These are phyloP conservation scores for Ictalurus punctatus DNA, from an alignment of 2,113 vertebrate species.

Conservation along the genomic window DNA sequence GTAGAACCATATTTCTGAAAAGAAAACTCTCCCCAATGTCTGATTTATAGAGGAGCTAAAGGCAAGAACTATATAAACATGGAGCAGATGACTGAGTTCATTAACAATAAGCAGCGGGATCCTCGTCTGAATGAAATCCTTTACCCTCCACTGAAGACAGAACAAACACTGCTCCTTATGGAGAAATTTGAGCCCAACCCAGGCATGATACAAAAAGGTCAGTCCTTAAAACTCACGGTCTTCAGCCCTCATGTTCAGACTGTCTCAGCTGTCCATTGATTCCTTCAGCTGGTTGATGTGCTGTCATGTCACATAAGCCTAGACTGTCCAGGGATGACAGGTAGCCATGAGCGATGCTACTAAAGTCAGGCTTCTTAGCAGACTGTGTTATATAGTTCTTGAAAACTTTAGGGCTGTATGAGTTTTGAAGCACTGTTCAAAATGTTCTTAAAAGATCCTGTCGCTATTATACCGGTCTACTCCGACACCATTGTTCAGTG, in stretches of 20 bases:
- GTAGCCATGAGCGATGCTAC: slow-evolving; percentile 13
- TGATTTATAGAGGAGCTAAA: slow-evolving; percentile 79
- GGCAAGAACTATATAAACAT: slow-evolving; percentile 80
- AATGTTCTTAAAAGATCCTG: not conserved
- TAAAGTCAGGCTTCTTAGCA: not conserved
- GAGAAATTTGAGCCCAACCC: slow-evolving; percentile 89
- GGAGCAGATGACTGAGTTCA: slow-evolving; percentile 95
- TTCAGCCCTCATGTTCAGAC: not conserved
- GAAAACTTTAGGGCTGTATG: not conserved
- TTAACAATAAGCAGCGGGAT: slow-evolving; percentile 92
- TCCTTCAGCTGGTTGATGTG: slow-evolving; percentile 14
- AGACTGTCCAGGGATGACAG: slow-evolving; percentile 8
- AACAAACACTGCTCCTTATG: slow-evolving; percentile 87
- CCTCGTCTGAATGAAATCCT: slow-evolving; percentile 95
- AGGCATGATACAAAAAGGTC: slow-evolving; percentile 84
- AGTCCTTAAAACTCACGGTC: slow-evolving; percentile 18
- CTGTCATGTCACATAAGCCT: slow-evolving; percentile 13
- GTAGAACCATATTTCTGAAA: not conserved
- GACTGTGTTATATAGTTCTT: not conserved
- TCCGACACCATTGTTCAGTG: too few species aligned
- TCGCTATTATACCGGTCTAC: not conserved
- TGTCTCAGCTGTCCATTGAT: not conserved
- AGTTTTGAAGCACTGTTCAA: not conserved
- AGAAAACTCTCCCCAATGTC: not conserved
- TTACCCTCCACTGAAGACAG: slow-evolving; percentile 90